Conservation (phyloP, 2,113 vertebrate genomes). For the Coreoperca whiteheadi region DNA sequence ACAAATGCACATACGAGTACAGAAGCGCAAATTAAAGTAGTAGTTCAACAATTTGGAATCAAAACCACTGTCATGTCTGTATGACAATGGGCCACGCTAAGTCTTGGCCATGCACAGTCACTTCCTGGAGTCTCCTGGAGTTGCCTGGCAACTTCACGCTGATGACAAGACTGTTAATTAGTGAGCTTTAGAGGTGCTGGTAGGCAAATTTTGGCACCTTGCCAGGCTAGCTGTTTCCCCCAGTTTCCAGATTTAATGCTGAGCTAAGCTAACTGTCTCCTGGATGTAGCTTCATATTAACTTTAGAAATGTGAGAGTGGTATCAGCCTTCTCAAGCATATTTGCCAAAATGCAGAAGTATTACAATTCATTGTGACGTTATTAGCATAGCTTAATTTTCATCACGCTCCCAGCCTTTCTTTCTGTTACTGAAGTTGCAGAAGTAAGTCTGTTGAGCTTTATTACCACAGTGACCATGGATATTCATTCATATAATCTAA, state of each 20-base stretch:
- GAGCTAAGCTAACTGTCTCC: not conserved
- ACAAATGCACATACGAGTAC: not conserved
- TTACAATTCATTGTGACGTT: not conserved
- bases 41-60: not conserved
- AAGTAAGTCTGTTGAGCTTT: slow-evolving; percentile 19
- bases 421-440: not conserved
- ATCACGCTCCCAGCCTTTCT: not conserved
- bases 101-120: not conserved
- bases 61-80: not conserved
- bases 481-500: slow-evolving; percentile 68
- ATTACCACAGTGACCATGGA: slow-evolving; percentile 32
- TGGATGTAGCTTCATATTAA: not conserved
- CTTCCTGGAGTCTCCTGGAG: not conserved
- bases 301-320: not conserved
- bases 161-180: not conserved
- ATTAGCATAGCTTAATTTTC: not conserved
- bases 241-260: not conserved
- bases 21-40: not conserved
- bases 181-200: not conserved
- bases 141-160: not conserved
- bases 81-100: not conserved
- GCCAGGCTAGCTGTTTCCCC: not conserved
- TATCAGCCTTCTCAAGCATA: not conserved
- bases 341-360: not conserved
- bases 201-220: not conserved